Percentiles rank a stretch among this genome's conserved stretches.
Evolutionary conservation across 2,888 invertebrate genomes (phyloP).

Genomic region (Dilophus febrilis): DNA sequence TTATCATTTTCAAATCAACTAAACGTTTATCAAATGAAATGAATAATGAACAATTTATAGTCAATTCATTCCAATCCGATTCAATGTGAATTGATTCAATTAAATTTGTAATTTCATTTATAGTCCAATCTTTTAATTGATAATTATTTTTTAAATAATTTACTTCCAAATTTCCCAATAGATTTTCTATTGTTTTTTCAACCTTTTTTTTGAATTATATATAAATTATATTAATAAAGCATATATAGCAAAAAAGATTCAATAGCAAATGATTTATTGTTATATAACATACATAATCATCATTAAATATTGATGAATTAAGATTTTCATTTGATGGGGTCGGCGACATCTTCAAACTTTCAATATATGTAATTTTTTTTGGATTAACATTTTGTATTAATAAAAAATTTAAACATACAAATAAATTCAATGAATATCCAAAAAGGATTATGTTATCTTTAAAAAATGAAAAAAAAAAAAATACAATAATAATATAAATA

Average conservation of each 20-base stretch:
- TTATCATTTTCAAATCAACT: constrained; percentile 17
- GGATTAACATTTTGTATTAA: constrained; percentile 30
- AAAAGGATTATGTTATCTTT: constrained; percentile 30
- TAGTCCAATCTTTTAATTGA: constrained; percentile 20
- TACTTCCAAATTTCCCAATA: constrained; percentile 15
- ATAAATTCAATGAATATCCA: constrained; percentile 33
- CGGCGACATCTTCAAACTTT: no score
- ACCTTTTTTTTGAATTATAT: no score
- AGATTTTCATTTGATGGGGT: constrained; percentile 10
- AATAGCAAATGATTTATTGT: no score
- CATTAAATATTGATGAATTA: constrained; percentile 15
- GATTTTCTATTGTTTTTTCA: constrained; percentile 14
- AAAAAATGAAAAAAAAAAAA: not conserved
- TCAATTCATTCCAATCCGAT: constrained; percentile 13
- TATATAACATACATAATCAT: constrained; percentile 14
- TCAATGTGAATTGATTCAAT: constrained; percentile 18
- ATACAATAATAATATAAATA: no score
- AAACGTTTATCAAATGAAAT: constrained; percentile 20
- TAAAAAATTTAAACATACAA: constrained; percentile 31
- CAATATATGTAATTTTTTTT: constrained; percentile 30
- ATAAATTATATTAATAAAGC: no score
- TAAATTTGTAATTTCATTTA: constrained; percentile 10
- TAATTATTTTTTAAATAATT: constrained; percentile 18
- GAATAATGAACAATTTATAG: constrained; percentile 19
- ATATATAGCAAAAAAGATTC: no score